Evolutionary conservation across 2,113 vertebrate species (phyloP), one percentile per base, ranked within the genome.

Genomic region (Clarias gariepinus): DNA sequence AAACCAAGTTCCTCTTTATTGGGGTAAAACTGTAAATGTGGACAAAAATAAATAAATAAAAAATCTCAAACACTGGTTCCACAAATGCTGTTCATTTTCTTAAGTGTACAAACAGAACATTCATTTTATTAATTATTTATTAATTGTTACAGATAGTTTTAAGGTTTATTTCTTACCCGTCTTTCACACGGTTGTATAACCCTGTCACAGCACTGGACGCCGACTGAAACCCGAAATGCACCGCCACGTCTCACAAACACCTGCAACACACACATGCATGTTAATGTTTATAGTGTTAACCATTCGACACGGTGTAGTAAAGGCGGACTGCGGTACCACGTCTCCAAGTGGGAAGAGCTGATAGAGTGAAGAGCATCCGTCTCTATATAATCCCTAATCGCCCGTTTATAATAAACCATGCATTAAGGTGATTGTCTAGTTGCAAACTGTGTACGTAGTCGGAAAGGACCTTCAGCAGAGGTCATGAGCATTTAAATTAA

Each of bases 211-310:
- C 97, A 61, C 94, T 93, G 0, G 86, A 81, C 0, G 96, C 95
- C 0, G 96, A 95, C 1, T 11, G 53, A 91, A 96, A 98, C 0
- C 97, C 97, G 0, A 98, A 94, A 85, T 96, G 93, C 68, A 63
- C 94, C 61, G 98, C 97, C 69, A 99, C 93, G 0, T 99, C 98
- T 98, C 90, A 98, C 94, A 91, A 98, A 99, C 71, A 99, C 96
- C 96, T 97, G 92, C 69, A 83, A 8, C 21, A 1, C n/a, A 53
- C 8, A 77, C 10, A 73, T 18, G 18, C 8, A 66, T 16, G 64
- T 13, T 64, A 1, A 52, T 28, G 0, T 8, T 15, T 30, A 68
- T 30, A 68, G 5, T 9, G 19, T n/a, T 4, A 28, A 30, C 58
- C 36, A 21, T 30, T 79, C 30, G 19, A 18, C 12, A 81, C 15